Evolutionary conservation across 2,797 vertebrate genomes (phyloP).

Genomic region (Acestrorhynchus altus): DNA sequence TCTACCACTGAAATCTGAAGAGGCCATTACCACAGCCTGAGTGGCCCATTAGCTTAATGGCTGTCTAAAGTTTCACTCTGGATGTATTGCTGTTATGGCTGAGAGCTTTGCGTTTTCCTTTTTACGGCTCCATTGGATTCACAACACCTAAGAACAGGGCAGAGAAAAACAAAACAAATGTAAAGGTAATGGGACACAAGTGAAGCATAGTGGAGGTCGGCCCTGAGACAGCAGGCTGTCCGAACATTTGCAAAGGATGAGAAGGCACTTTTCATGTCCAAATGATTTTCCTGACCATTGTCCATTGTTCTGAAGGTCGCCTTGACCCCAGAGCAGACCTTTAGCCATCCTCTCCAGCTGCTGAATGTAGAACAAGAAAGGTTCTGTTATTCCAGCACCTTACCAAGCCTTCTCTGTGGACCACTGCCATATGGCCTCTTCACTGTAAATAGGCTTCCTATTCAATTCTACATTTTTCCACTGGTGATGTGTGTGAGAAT

Average conservation of each 20-base stretch:
- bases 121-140: constrained; percentile 80
- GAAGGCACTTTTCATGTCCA: constrained; percentile 7
- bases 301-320: constrained; percentile 62
- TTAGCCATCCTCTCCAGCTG: constrained; percentile 69
- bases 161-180: constrained; percentile 74
- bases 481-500: not conserved
- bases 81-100: constrained; percentile 81
- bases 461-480: not conserved
- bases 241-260: constrained; percentile 36
- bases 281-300: constrained; percentile 59
- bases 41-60: constrained; percentile 85
- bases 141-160: constrained; percentile 68
- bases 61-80: constrained; percentile 81
- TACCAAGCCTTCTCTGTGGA: constrained; percentile 9
- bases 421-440: not conserved
- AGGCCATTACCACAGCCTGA: constrained; percentile 71
- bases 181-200: constrained; percentile 65
- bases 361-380: constrained; percentile 61
- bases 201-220: constrained; percentile 23
- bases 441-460: not conserved
- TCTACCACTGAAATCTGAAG: constrained; percentile 56
- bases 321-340: constrained; percentile 70
- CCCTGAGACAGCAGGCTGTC: constrained; percentile 31
- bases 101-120: constrained; percentile 77
- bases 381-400: constrained; percentile 37